Base-by-base conservation (phyloP, 1,140 invertebrate species). In the Drosophila athabasca region DNA sequence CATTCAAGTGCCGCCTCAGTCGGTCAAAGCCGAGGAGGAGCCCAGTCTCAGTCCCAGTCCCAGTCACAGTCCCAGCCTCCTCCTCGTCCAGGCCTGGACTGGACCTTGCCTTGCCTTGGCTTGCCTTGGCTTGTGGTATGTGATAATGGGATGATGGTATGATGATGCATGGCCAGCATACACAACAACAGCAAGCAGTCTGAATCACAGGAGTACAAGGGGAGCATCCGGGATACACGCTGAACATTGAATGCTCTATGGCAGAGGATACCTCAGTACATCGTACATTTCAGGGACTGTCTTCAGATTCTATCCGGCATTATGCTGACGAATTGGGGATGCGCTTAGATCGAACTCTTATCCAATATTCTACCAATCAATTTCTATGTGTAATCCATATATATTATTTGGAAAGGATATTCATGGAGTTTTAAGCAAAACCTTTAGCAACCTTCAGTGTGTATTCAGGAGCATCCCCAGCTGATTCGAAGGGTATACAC, bases 61-160 rank as follows among this genome's bases (percentile, higher is more conserved):
- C 39, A 57, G n/a, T 19, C 17, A 19, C 17, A 19, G 17, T 44
- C 13, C 41, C 43, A 43, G 9, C 46, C 39, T 31, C 49, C 26
- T 29, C 6, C 26, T 29, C 26, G 26, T 29, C 31, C 31, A 6
- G 26, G 76, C 43, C 70, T 75, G 52, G 62, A 52, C 57, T 68
- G 71, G 39, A 51, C 59, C 24, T 26, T 55, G 49, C 51, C 75
- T 76, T 71, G 26, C 45, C 71, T 80, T 60, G 64, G 15, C 44
- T 46, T 55, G 29, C 49, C 59, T 69, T 31, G 55, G 58, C 48
- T 54, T 69, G 68, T 88, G 83, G 83, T 88, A 88, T 88, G 83
- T 88, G 83, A 88, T 88, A 88, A 88, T 88, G 83, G 83, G 83
- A 88, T 88, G 83, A 88, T 88, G 83, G 83, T 88, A 88, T 88